Evolutionary conservation across 2,888 invertebrate genomes (phyloP).

Genomic region (Malthinus flaveolus): DNA sequence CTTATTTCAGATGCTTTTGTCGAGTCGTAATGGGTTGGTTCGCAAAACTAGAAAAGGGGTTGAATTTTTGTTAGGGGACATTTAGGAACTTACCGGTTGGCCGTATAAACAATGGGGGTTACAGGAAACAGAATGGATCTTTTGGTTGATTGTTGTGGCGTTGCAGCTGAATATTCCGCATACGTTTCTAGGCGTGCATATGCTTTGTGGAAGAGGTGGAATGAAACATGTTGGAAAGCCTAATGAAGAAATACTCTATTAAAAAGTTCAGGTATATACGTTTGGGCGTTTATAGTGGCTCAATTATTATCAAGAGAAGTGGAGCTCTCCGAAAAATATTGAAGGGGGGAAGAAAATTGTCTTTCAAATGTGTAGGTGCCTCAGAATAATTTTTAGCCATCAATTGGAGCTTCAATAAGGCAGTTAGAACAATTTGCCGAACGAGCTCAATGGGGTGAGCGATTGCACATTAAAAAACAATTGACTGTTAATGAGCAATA

Average conservation of each 20-base stretch:
- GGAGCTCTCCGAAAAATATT: too few species aligned
- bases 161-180: constrained; percentile 50
- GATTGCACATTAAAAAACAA: too few species aligned
- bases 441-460: too few species aligned
- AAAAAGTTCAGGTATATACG: neutral
- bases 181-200: constrained; percentile 52
- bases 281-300: neutral
- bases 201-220: constrained; percentile 48
- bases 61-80: neutral
- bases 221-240: constrained; percentile 56
- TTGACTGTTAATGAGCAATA: too few species aligned
- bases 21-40: constrained; percentile 44
- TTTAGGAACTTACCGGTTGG: constrained; percentile 46
- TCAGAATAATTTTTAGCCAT: too few species aligned
- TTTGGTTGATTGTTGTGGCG: constrained; percentile 43
- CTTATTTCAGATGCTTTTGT: constrained; percentile 41
- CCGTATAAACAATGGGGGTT: constrained; percentile 46
- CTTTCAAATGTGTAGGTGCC: too few species aligned
- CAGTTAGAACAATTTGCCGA: too few species aligned
- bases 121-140: constrained; percentile 50
- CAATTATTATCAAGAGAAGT: too few species aligned
- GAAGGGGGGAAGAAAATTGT: neutral
- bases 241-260: constrained; percentile 28
- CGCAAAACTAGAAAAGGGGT: constrained; percentile 48
- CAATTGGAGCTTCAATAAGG: too few species aligned